Conservation (phyloP, 1,140 invertebrate species). For the Heliconius eleuchia region DNA sequence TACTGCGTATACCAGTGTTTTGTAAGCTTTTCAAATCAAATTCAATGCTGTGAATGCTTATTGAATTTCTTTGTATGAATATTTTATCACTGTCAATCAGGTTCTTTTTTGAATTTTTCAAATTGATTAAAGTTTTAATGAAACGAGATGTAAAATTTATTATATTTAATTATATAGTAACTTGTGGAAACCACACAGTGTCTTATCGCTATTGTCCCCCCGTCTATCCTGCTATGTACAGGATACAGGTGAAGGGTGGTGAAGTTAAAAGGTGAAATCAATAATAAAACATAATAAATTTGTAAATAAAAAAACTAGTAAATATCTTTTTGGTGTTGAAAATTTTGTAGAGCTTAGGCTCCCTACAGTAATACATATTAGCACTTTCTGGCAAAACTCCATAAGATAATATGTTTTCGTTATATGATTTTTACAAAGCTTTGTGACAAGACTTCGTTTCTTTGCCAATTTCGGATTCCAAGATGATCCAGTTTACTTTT, state of each 20-base stretch:
- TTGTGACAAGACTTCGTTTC: constrained; percentile 1
- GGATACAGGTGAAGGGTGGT: too few relatives aligned
- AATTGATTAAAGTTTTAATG: not conserved
- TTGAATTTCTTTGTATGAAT: not conserved
- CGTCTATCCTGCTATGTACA: too few relatives aligned
- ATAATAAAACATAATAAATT: not conserved
- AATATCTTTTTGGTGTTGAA: not conserved
- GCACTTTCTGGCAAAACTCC: constrained; percentile 14
- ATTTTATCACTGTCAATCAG: not conserved
- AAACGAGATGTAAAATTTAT: not conserved
- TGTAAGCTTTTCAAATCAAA: not conserved
- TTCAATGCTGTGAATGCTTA: not conserved
- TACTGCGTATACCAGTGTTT: not conserved
- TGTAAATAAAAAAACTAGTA: not conserved
- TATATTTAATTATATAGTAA: too few relatives aligned
- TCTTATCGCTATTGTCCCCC: too few relatives aligned
- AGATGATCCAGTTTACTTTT: not conserved
- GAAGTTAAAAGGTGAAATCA: too few relatives aligned
- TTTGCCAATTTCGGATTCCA: constrained; percentile 17
- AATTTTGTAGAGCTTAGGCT: not conserved
- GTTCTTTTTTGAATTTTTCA: not conserved
- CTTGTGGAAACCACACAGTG: too few relatives aligned
- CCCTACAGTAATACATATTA: not conserved
- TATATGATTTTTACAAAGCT: constrained; percentile 12
- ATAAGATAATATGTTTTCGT: not conserved